These are phyloP conservation scores for Yoshiicerus persimilis DNA, from an alignment of 1,140 invertebrate genomes.

Conservation along the genomic window DNA sequence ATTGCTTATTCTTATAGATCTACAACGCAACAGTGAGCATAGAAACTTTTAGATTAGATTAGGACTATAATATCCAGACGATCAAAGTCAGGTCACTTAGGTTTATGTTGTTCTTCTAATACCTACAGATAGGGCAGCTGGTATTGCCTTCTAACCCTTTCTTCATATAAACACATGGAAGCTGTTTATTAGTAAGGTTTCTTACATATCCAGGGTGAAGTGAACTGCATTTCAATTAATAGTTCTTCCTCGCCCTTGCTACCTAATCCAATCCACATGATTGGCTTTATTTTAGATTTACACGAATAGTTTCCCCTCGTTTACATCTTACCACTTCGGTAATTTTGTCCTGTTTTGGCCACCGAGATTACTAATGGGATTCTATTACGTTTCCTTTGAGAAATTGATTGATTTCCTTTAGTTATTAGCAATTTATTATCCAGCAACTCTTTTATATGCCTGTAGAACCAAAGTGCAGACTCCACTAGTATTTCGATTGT, in stretches of 20 bases:
- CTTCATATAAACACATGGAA: not conserved
- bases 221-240: conserved; percentile 21
- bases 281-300: conserved; percentile 6
- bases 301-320: conserved; percentile 11
- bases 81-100: not conserved
- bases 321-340: not conserved
- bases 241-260: not conserved
- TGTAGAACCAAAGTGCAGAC: too few relatives aligned
- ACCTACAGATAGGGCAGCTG: too few relatives aligned
- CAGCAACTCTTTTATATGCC: not conserved
- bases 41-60: conserved; percentile 4
- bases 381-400: not conserved
- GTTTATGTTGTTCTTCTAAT: not conserved
- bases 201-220: not conserved
- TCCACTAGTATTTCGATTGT: not conserved
- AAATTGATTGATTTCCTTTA: not conserved
- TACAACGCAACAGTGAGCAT: not conserved
- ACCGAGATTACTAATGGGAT: not conserved
- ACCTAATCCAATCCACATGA: not conserved
- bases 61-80: not conserved
- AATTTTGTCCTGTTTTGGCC: conserved; percentile 14
- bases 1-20: not conserved
- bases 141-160: too few relatives aligned
- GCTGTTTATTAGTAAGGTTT: not conserved
- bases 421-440: not conserved